phyloP scores from a whole-genome alignment of 2,888 invertebrate genomes.

The Muscina levida region DNA sequence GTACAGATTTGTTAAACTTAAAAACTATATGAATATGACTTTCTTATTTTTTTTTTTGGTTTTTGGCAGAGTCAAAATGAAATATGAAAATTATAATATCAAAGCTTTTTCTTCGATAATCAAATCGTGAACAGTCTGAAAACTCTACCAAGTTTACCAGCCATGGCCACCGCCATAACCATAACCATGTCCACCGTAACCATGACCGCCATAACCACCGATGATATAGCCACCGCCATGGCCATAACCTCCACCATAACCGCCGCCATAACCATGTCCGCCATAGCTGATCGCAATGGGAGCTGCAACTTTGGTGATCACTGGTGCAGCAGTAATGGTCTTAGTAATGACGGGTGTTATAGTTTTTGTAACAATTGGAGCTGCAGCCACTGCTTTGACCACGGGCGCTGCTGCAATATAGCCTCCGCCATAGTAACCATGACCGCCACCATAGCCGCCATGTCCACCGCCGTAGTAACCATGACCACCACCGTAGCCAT shows the following conservation, averaged over 20 bases:
- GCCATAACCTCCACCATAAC: constrained; percentile 41
- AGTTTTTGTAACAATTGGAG: constrained; percentile 70
- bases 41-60: too few species aligned
- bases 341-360: constrained; percentile 68
- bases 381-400: constrained; percentile 43
- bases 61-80: constrained; percentile 45
- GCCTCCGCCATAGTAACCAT: background rate
- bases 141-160: constrained; percentile 32
- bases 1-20: constrained; percentile 30
- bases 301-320: constrained; percentile 66
- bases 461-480: constrained; percentile 68
- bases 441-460: constrained; percentile 55
- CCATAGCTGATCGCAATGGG: constrained; percentile 67
- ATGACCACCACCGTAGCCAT: constrained; percentile 55
- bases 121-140: too few species aligned
- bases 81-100: too few species aligned
- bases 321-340: constrained; percentile 61
- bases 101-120: too few species aligned
- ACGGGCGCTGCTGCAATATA: background rate
- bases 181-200: constrained; percentile 64
- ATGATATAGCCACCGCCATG: constrained; percentile 60
- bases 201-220: constrained; percentile 50
- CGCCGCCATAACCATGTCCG: constrained; percentile 41
- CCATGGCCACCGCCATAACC: constrained; percentile 62
- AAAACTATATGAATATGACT: constrained; percentile 45